A percentile compares a stretch with the other conserved stretches of the same genome.
phyloP scores from a whole-genome alignment of 2,113 vertebrate genomes.

The Erythrocebus patas region DNA sequence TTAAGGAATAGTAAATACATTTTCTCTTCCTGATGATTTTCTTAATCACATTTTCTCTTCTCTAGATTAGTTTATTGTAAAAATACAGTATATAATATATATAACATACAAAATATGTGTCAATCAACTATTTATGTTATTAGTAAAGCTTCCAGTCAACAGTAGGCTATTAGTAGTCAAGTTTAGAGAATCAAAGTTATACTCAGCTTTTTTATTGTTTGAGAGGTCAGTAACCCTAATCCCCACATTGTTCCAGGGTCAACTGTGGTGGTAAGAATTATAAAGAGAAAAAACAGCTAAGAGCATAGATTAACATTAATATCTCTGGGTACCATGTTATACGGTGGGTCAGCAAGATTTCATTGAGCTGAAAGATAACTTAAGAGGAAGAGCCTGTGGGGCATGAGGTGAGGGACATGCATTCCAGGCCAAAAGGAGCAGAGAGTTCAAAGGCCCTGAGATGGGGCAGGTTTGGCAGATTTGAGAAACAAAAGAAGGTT shows the following conservation, averaged over 20 bases:
- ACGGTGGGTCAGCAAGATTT: background rate
- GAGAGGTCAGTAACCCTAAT: background rate
- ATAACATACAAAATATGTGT: background rate
- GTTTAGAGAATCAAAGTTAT: background rate
- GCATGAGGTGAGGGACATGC: background rate
- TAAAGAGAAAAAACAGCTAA: background rate
- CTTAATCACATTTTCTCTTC: background rate
- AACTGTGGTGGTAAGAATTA: background rate
- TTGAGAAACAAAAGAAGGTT: background rate
- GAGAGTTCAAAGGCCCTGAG: background rate
- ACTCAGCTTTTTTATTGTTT: background rate
- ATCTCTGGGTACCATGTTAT: background rate
- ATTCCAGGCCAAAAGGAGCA: background rate
- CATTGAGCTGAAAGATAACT: background rate
- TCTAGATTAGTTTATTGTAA: background rate
- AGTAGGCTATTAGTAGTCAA: background rate
- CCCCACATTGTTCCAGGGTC: background rate
- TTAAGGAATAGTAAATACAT: background rate
- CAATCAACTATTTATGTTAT: background rate
- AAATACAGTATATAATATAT: background rate
- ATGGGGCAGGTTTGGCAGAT: background rate
- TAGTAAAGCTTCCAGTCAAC: background rate
- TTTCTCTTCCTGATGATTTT: background rate
- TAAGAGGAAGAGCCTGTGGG: background rate
- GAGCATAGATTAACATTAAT: background rate